Conservation (phyloP, 2,113 vertebrate genomes). For the Vidua chalybeata region DNA sequence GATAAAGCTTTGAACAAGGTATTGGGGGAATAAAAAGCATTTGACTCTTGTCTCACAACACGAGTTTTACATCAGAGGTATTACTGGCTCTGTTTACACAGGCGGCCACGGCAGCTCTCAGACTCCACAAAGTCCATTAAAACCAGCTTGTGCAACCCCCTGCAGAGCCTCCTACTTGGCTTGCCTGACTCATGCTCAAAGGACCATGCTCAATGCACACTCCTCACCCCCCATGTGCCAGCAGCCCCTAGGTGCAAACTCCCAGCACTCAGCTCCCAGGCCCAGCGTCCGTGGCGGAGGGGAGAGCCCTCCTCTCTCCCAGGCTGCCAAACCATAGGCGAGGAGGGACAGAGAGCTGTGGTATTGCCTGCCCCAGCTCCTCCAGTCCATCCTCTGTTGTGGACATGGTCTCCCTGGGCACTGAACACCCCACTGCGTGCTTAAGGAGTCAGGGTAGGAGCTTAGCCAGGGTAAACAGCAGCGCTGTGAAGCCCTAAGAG, state of each 20-base stretch:
- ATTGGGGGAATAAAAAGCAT: not conserved
- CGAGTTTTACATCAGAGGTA: not conserved
- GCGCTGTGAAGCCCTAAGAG: rapidly evolving
- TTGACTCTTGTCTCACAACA: slow-evolving; percentile 14
- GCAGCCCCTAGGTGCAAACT: not conserved
- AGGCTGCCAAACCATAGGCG: not conserved
- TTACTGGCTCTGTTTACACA: slow-evolving; percentile 25
- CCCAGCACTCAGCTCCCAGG: not conserved
- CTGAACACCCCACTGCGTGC: not conserved
- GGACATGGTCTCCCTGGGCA: not conserved
- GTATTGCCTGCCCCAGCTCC: not conserved
- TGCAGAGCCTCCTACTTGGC: not conserved
- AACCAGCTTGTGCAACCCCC: not conserved
- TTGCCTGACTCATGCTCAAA: rapidly evolving
- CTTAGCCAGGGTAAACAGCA: not conserved
- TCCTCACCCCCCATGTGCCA: not conserved
- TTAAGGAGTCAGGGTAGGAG: not conserved
- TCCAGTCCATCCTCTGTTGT: rapidly evolving
- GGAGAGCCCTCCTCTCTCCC: not conserved
- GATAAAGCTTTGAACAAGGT: slow-evolving; percentile 48
- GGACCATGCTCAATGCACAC: rapidly evolving
- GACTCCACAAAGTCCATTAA: slow-evolving; percentile 4
- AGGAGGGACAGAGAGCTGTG: not conserved
- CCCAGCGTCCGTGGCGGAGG: rapidly evolving
- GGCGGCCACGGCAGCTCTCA: not conserved